These are phyloP conservation scores for Margaritifera margaritifera DNA, from an alignment of 2,888 invertebrate species.

Conservation along the genomic window DNA sequence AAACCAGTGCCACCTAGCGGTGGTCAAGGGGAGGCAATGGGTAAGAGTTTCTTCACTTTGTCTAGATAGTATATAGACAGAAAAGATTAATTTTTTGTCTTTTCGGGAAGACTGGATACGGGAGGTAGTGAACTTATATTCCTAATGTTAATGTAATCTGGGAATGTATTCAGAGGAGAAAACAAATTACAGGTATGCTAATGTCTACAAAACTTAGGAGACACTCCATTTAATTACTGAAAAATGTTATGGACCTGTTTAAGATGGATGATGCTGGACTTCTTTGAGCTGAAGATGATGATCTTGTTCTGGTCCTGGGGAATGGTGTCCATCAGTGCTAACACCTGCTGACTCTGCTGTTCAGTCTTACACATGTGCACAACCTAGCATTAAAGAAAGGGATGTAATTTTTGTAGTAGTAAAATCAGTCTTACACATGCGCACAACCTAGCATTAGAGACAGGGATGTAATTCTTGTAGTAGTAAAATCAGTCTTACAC, in stretches of 20 bases:
- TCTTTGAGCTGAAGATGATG: conserved; percentile 79
- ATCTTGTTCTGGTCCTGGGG: conserved; percentile 73
- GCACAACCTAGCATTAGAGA: conserved; percentile 37
- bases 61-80: too few relatives aligned
- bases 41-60: too few relatives aligned
- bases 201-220: not conserved
- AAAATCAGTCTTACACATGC: conserved; percentile 37
- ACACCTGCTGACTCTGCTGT: conserved; percentile 31
- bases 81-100: not conserved
- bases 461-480: not conserved
- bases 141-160: too few relatives aligned
- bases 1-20: too few relatives aligned
- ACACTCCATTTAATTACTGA: too few relatives aligned
- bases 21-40: too few relatives aligned
- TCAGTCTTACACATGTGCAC: conserved; percentile 44
- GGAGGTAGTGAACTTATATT: not conserved
- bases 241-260: conserved; percentile 24
- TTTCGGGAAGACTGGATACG: not conserved
- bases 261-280: conserved; percentile 76
- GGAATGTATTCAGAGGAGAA: not conserved
- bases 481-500: conserved; percentile 22
- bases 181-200: not conserved
- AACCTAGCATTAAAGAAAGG: conserved; percentile 32
- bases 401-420: too few relatives aligned
- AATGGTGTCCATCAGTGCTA: conserved; percentile 44